These are phyloP conservation scores for Mythimna loreyi DNA, from an alignment of 2,888 invertebrate genomes.

Conservation along the genomic window DNA sequence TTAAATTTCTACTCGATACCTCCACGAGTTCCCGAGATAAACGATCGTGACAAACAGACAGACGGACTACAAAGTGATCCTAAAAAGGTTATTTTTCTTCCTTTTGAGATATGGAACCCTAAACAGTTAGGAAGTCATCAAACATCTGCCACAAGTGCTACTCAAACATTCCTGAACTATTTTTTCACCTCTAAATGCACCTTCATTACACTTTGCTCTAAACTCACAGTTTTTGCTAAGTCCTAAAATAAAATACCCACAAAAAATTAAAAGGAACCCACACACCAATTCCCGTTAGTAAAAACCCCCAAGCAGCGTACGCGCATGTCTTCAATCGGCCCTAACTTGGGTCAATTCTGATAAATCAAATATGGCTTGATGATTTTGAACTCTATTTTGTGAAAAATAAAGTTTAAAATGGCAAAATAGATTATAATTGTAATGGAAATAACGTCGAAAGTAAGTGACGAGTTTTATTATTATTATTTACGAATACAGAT, in stretches of 20 bases:
- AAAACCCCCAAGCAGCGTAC: conserved; percentile 53
- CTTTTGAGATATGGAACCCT: too few relatives aligned
- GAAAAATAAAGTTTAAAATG: not conserved
- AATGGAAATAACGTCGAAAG: conserved; percentile 42
- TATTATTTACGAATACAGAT: conserved; percentile 47
- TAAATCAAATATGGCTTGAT: conserved; percentile 1
- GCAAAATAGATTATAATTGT: conserved; percentile 1
- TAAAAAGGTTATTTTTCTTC: too few relatives aligned
- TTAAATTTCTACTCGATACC: too few relatives aligned
- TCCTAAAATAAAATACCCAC: conserved; percentile 44
- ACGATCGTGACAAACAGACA: too few relatives aligned
- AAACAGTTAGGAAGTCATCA: not conserved
- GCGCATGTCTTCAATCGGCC: conserved; percentile 27
- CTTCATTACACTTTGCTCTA: conserved; percentile 43
- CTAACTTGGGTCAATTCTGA: conserved; percentile 22
- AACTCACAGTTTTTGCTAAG: conserved; percentile 33
- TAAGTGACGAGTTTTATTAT: conserved; percentile 40
- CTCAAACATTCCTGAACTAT: conserved; percentile 4
- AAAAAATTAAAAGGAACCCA: conserved; percentile 56
- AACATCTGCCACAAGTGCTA: conserved; percentile 18
- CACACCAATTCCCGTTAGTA: conserved; percentile 59
- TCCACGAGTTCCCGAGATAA: too few relatives aligned
- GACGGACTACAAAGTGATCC: too few relatives aligned
- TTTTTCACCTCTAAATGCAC: conserved; percentile 38
- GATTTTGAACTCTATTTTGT: conserved; percentile 14